These are phyloP conservation scores for Psephotus haematonotus DNA, from an alignment of 2,113 vertebrate species.

Conservation along the genomic window DNA sequence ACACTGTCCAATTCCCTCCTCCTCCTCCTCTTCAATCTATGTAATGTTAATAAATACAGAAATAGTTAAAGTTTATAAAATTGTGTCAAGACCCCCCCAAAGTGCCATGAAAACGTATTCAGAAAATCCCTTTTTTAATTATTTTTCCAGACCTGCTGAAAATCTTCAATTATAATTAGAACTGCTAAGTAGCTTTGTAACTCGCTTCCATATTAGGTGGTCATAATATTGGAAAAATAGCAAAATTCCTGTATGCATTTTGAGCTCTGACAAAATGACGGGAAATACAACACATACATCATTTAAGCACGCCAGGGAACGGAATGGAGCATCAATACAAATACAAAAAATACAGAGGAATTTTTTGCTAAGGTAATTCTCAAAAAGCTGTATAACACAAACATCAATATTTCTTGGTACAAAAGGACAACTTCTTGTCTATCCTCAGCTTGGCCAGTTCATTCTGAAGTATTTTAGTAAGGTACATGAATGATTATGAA, in stretches of 20 bases:
- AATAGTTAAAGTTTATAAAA: background rate
- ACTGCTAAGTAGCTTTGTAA: background rate
- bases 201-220: background rate
- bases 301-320: background rate
- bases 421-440: conserved; percentile 32
- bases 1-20: background rate
- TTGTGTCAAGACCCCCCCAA: background rate
- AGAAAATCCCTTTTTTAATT: background rate
- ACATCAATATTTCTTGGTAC: conserved; percentile 34
- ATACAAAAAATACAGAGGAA: conserved; percentile 9
- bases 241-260: background rate
- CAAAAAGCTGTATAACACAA: conserved; percentile 28
- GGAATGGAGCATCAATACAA: background rate
- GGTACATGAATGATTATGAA: conserved; percentile 67
- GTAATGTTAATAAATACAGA: background rate
- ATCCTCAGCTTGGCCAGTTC: conserved; percentile 37
- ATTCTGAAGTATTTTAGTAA: conserved; percentile 48
- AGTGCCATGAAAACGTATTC: background rate
- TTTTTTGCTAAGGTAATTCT: conserved; percentile 17
- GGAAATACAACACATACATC: background rate
- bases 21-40: background rate
- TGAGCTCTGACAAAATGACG: background rate
- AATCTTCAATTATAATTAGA: background rate
- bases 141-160: background rate
- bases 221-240: conserved; percentile 7